Evolutionary conservation across 1,140 invertebrate species (phyloP), one percentile per base, ranked within the genome.

Genomic region (Apocrypta bakeri): DNA sequence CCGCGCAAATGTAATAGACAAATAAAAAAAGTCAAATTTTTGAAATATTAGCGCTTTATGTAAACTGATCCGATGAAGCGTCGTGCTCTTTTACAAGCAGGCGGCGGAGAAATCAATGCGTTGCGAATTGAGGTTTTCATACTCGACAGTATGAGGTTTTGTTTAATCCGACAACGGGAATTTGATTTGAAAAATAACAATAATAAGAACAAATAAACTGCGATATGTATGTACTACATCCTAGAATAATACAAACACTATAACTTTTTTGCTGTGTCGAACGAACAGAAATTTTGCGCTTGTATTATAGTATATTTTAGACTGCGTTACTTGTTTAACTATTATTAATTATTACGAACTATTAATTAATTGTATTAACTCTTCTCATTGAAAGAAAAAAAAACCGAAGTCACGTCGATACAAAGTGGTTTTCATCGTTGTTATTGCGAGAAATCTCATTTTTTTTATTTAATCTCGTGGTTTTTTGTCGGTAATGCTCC

Each of bases 281-380:
- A 56, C n/a, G 6, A 33, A 21, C 2, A 33, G 1, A 64, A 82
- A 77, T 77, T 72, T 48, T 8, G 31, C 71, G n/a, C 25, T 78
- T 77, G 74, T 82, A 82, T 69, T 77, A 82, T 82, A 82, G n/a
- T 77, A 82, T 82, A 4, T 77, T 63, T 77, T 71, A 61, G 66
- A 63, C 24, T 77, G 29, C 81, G 81, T 75, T 71, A 66, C 64
- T 33, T 42, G 79, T 81, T 81, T 81, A 73, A 71, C 29, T 33
- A 79, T 72, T 79, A 69, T 42, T 78, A 78, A 25, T 77, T 75
- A 75, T 77, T 64, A 37, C 68, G 11, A 76, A 40, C 21, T 75
- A 63, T 63, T 24, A n/a, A 37, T 25, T 68, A 42, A 64, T 29
- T 66, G 3, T 76, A 63, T 64, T 80, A 61, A 80, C 33, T 37